Conservation (phyloP, 2,113 vertebrate species). For the Puma concolor region DNA sequence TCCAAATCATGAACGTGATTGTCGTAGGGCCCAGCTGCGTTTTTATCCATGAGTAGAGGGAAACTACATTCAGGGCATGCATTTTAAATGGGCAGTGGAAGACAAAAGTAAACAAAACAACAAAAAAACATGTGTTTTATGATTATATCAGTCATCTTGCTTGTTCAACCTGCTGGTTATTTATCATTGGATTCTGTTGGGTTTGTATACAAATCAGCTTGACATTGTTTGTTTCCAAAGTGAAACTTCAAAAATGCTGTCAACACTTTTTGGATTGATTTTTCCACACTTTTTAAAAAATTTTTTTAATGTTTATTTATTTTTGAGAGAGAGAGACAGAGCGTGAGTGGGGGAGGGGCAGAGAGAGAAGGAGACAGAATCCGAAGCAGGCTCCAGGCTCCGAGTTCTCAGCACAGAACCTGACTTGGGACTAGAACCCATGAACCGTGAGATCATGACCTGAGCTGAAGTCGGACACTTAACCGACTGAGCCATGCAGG, state of each 20-base stretch:
- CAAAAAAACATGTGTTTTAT: neutral
- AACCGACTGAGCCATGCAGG: too few relatives aligned
- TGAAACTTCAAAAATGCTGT: neutral
- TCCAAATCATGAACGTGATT: neutral
- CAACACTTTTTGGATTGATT: neutral
- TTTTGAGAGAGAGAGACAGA: too few relatives aligned
- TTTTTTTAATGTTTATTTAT: too few relatives aligned
- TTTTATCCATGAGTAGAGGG: neutral
- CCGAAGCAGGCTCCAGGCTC: too few relatives aligned
- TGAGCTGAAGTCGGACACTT: too few relatives aligned
- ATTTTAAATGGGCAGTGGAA: neutral
- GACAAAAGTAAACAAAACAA: neutral
- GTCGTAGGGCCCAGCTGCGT: neutral
- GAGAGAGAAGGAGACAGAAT: too few relatives aligned
- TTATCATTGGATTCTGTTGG: neutral
- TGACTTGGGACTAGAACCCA: too few relatives aligned
- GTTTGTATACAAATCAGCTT: neutral
- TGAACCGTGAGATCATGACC: too few relatives aligned
- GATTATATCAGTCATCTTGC: neutral
- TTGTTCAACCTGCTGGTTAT: neutral
- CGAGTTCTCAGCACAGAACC: too few relatives aligned
- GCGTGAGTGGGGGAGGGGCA: too few relatives aligned
- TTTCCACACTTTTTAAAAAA: neutral
- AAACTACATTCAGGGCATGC: neutral
- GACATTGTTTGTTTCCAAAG: neutral